Conservation (phyloP, 2,797 vertebrate genomes). For the Acomys russatus region DNA sequence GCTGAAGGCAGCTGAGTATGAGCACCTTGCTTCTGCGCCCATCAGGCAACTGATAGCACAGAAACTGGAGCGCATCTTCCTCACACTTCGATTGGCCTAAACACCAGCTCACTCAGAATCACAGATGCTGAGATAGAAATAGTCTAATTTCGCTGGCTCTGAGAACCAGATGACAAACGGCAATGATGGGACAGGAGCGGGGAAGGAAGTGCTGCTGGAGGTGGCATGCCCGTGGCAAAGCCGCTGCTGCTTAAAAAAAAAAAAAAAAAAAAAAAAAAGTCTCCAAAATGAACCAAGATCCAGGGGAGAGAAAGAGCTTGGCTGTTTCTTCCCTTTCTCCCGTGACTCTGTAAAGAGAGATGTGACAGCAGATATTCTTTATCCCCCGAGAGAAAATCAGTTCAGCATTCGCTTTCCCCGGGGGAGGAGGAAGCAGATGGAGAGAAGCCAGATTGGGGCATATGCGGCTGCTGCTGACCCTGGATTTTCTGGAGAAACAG, state of each 20-base stretch:
- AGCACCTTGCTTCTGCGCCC: not conserved
- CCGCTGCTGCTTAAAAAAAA: constrained; percentile 8
- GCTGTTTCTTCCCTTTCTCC: not conserved
- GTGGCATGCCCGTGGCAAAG: not conserved
- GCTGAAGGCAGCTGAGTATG: not conserved
- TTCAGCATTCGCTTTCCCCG: constrained; percentile 45
- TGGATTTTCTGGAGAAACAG: constrained; percentile 42
- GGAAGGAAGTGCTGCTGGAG: not conserved
- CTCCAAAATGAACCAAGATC: not conserved
- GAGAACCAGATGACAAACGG: constrained; percentile 46
- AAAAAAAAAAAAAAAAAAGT: not conserved
- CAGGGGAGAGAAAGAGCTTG: not conserved
- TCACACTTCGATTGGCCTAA: constrained; percentile 61
- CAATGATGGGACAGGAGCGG: not conserved
- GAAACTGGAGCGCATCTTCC: constrained; percentile 37
- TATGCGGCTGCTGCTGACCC: constrained; percentile 67
- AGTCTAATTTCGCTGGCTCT: constrained; percentile 58
- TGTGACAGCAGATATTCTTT: constrained; percentile 69
- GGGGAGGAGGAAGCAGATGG: constrained; percentile 73
- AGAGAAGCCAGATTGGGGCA: constrained; percentile 53
- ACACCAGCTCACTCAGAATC: constrained; percentile 53
- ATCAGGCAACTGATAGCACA: not conserved
- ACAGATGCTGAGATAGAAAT: constrained; percentile 75
- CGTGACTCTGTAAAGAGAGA: not conserved
- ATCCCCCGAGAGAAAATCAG: constrained; percentile 67